These are phyloP conservation scores for Psephotus haematonotus DNA, from an alignment of 2,113 vertebrate genomes.

Conservation along the genomic window DNA sequence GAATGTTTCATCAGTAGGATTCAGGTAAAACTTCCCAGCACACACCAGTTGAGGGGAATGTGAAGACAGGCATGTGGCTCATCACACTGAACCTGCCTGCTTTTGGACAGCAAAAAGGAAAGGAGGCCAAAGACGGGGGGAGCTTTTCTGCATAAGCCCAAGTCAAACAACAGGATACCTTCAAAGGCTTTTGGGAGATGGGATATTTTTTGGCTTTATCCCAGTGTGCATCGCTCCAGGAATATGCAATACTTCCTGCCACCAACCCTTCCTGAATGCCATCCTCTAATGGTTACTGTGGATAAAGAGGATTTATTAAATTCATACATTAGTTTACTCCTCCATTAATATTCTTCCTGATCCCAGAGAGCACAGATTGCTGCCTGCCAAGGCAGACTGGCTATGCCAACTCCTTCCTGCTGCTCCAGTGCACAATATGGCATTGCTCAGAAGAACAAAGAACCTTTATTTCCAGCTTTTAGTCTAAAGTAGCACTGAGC, in stretches of 20 bases:
- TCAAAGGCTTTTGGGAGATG: neutral
- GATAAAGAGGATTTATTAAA: neutral
- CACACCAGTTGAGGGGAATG: accelerated
- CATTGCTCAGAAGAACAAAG: neutral
- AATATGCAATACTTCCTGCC: neutral
- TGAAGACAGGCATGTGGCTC: neutral
- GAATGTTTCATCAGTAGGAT: accelerated
- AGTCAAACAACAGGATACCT: neutral
- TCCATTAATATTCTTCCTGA: neutral
- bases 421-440: neutral
- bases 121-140: neutral
- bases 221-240: neutral
- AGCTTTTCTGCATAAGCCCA: neutral
- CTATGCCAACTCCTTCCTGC: neutral
- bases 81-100: neutral
- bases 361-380: neutral
- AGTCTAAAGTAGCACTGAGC: neutral
- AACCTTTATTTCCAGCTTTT: neutral
- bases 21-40: neutral
- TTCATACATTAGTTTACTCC: neutral
- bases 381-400: neutral
- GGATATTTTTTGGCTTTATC: neutral
- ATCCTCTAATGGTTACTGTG: neutral
- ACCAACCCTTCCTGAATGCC: neutral
- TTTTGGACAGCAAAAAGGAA: neutral